Evolutionary conservation across 2,113 vertebrate genomes (phyloP), one percentile per base, ranked within the genome.

Genomic region (Trogon surrucura): DNA sequence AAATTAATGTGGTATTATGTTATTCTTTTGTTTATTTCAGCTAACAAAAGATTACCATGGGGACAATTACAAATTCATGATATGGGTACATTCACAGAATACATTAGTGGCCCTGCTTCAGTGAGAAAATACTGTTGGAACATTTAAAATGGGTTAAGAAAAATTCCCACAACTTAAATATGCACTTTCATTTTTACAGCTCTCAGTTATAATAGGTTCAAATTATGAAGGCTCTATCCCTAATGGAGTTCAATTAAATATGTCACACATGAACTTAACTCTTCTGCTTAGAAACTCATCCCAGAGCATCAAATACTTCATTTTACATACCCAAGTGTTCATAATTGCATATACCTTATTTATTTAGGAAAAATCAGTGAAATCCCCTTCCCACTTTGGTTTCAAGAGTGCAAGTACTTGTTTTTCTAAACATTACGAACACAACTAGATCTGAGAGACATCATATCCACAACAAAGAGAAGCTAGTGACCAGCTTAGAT

Each of bases 381-480:
- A 94, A 95, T 96, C 47, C 75, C 79, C 54, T 80, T 96, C 84
- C 87, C 69, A 54, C 75, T 85, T 91, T 53, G 45, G 70, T 92
- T 97, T 95, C 96, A 80, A 92, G 91, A 96, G 88, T 91, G 95
- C 86, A 83, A 97, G 67, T 72, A 44, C 36, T 95, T 78, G 47
- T 82, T 91, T 96, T 96, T 91, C 86, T 84, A 85, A 93, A 97
- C 95, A 67, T 89, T 85, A 86, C 66, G 94, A 92, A 92, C 97
- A 96, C 96, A 90, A 73, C 85, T 71, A 96, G 97, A 97, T 98
- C 96, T 96, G 84, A 97, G 97, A 97, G 89, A 93, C 96, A 94
- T 97, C 96, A 93, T 95, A 97, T 65, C 95, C 97, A 98, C 97
- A 98, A 97, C 97, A 98, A 98, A 98, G 98, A 87, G 60, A 87